Evolutionary conservation across 1,140 invertebrate species (phyloP).

Genomic region (Temnothorax nylanderi): DNA sequence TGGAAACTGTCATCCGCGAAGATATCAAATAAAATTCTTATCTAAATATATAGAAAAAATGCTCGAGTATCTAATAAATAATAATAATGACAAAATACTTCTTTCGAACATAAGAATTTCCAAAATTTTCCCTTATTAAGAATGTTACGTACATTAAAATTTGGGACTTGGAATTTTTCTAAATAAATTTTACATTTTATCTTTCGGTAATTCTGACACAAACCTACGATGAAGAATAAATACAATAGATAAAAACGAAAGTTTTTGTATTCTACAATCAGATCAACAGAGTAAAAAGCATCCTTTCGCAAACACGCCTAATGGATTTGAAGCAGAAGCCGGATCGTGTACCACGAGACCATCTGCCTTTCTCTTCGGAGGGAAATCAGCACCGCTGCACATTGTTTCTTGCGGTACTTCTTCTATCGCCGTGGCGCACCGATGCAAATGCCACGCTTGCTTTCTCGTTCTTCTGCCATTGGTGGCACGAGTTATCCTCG

Average conservation of each 20-base stretch:
- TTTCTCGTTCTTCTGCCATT: conserved; percentile 12
- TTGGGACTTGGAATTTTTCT: neutral
- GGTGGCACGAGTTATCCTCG: conserved; percentile 21
- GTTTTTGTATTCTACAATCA: neutral
- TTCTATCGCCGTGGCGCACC: conserved; percentile 12
- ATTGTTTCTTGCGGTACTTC: conserved; percentile 69
- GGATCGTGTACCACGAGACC: neutral
- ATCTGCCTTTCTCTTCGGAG: conserved; percentile 29
- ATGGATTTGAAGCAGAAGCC: neutral
- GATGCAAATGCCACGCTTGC: conserved; percentile 45
- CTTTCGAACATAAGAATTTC: neutral
- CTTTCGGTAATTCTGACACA: neutral
- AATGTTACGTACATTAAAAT: neutral
- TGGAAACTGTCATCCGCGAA: neutral
- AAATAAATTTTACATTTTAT: neutral
- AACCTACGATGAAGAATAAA: neutral
- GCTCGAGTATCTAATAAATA: neutral
- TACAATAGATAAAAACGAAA: neutral
- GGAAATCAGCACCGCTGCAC: conserved; percentile 37
- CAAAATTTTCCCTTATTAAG: neutral
- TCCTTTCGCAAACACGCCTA: neutral
- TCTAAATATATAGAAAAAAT: neutral
- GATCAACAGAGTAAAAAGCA: neutral
- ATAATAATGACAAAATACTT: neutral
- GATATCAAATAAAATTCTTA: neutral